Percentiles rank a stretch among this genome's conserved stretches.
phyloP scores from a whole-genome alignment of 1,140 invertebrate species.

The Ectropis grisescens region DNA sequence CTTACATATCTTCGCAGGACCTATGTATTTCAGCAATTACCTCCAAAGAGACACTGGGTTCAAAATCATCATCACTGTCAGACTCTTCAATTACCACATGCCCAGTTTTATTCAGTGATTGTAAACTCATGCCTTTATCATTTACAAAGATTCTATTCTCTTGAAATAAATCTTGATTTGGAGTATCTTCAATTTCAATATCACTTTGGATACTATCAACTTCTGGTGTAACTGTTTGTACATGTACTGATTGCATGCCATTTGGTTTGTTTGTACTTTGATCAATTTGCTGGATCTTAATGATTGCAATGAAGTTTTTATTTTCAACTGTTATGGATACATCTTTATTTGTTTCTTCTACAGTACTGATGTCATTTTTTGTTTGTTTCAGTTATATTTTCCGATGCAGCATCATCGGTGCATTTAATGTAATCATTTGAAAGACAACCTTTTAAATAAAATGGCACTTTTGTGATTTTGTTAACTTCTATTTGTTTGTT shows the following conservation, averaged over 20 bases:
- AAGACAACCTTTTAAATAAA: slow-evolving; percentile 35
- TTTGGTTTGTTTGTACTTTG: neutral
- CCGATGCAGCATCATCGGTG: slow-evolving; percentile 2
- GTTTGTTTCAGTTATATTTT: no score
- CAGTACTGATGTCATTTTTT: neutral
- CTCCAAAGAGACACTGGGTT: slow-evolving; percentile 15
- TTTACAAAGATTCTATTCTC: no score
- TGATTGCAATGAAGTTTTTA: no score
- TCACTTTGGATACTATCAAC: no score
- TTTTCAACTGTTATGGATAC: no score
- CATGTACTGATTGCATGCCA: slow-evolving; percentile 17
- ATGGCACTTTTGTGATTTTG: slow-evolving; percentile 27
- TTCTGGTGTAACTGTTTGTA: no score
- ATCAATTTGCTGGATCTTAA: slow-evolving; percentile 1
- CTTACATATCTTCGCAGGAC: slow-evolving; percentile 31
- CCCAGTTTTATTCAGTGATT: slow-evolving; percentile 3
- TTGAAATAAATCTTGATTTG: no score
- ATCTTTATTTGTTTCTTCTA: no score
- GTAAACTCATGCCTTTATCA: neutral
- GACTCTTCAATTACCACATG: slow-evolving; percentile 36
- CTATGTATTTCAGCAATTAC: slow-evolving; percentile 36
- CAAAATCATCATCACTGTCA: slow-evolving; percentile 26
- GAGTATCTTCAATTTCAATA: no score
- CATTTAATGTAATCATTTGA: slow-evolving; percentile 24
- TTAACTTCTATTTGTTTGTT: slow-evolving; percentile 3